Evolutionary conservation across 2,113 vertebrate species (phyloP).

Genomic region (Leuciscus idus): DNA sequence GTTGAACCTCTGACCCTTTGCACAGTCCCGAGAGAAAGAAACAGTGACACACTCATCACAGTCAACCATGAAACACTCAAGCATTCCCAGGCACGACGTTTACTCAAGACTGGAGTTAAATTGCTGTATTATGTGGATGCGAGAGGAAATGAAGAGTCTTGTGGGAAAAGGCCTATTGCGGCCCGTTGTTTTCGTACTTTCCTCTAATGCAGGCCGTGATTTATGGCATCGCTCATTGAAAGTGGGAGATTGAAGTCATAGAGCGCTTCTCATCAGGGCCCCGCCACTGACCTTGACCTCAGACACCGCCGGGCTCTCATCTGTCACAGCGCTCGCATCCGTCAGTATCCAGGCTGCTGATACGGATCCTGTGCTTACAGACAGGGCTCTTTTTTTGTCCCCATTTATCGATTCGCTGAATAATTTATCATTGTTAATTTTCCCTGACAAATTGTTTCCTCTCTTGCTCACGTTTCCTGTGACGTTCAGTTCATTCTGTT

Average conservation of each 20-base stretch:
- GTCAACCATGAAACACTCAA: slow-evolving; percentile 22
- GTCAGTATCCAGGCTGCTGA: slow-evolving; percentile 22
- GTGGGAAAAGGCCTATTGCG: background rate
- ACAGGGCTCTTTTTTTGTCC: slow-evolving; percentile 42
- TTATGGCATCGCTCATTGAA: slow-evolving; percentile 44
- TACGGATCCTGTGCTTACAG: slow-evolving; percentile 28
- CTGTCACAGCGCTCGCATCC: slow-evolving; percentile 41
- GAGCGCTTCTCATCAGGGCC: slow-evolving; percentile 40
- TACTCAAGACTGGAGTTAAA: slow-evolving; percentile 7
- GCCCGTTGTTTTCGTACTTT: background rate
- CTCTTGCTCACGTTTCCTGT: slow-evolving; percentile 44
- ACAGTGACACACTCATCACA: slow-evolving; percentile 31
- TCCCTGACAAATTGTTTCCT: slow-evolving; percentile 55
- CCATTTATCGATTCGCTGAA: slow-evolving; percentile 45
- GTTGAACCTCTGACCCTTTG: slow-evolving; percentile 1
- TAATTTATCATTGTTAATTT: slow-evolving; percentile 59
- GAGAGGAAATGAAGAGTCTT: background rate
- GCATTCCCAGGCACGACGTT: background rate
- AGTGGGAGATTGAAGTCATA: slow-evolving; percentile 38
- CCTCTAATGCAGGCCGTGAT: slow-evolving; percentile 34
- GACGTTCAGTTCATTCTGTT: slow-evolving; percentile 5
- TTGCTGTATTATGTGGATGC: background rate
- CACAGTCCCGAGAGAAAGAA: background rate
- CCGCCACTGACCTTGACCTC: slow-evolving; percentile 58
- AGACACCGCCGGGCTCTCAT: slow-evolving; percentile 48